phyloP scores from a whole-genome alignment of 2,888 invertebrate species.

The Sicus ferrugineus region DNA sequence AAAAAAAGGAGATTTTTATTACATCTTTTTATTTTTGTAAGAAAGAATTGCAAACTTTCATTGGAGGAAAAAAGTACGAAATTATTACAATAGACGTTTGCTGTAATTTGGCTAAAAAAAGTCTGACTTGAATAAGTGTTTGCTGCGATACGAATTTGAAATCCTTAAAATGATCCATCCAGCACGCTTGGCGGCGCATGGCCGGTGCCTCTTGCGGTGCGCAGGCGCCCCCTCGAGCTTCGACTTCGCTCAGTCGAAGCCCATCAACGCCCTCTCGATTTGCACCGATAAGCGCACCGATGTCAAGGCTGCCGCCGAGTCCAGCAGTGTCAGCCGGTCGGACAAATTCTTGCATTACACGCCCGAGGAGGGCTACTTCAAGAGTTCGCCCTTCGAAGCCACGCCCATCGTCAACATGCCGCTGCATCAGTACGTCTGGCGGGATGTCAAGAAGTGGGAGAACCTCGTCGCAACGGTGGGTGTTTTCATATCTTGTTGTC shows the following conservation, averaged over 20 bases:
- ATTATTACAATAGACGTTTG: too few species aligned
- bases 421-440: slow-evolving; percentile 72
- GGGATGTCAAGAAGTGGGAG: slow-evolving; percentile 71
- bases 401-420: slow-evolving; percentile 66
- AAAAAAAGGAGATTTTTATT: too few species aligned
- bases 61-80: too few species aligned
- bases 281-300: slow-evolving; percentile 49
- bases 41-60: too few species aligned
- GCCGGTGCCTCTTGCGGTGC: slow-evolving; percentile 40
- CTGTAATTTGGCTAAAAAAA: neutral
- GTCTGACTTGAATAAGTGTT: neutral
- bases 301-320: slow-evolving; percentile 51
- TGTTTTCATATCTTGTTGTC: slow-evolving; percentile 47
- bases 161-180: slow-evolving; percentile 52
- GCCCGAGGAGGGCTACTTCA: slow-evolving; percentile 57
- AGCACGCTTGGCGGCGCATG: slow-evolving; percentile 43
- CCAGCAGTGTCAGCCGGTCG: slow-evolving; percentile 46
- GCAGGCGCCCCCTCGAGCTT: slow-evolving; percentile 12
- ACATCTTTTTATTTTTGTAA: too few species aligned
- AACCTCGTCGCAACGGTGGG: slow-evolving; percentile 72
- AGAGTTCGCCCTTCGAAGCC: slow-evolving; percentile 66
- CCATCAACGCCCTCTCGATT: slow-evolving; percentile 40
- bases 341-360: slow-evolving; percentile 56
- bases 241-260: too few species aligned
- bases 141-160: too few species aligned